A percentile compares a stretch with the other conserved stretches of the same genome.
These are phyloP conservation scores for Lonchura striata DNA, from an alignment of 2,113 vertebrate genomes.

Conservation along the genomic window DNA sequence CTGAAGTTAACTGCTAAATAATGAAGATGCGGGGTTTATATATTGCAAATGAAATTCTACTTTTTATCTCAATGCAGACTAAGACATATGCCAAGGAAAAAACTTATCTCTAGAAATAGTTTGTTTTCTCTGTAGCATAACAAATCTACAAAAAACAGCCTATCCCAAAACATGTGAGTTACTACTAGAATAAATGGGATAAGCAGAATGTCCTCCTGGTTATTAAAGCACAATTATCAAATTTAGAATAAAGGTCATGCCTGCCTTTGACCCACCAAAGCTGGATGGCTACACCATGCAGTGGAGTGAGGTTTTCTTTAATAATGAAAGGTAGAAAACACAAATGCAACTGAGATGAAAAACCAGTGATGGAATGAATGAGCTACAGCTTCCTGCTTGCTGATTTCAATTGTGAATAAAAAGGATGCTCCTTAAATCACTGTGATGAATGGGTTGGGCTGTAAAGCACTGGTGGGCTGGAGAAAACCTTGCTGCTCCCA, in stretches of 20 bases:
- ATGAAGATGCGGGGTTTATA: neutral
- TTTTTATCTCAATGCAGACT: neutral
- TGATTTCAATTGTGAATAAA: neutral
- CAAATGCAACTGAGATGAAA: neutral
- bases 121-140: neutral
- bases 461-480: neutral
- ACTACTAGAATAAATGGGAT: neutral
- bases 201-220: slow-evolving; percentile 12
- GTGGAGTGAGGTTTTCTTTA: neutral
- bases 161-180: neutral
- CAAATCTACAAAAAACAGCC: neutral
- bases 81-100: neutral
- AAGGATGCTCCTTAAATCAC: neutral
- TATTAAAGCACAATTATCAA: slow-evolving; percentile 12
- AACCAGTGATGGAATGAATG: neutral
- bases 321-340: neutral
- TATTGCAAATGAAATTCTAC: neutral
- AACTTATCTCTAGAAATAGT: slow-evolving; percentile 15
- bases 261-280: neutral
- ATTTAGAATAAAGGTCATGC: slow-evolving; percentile 27
- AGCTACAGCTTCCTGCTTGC: neutral
- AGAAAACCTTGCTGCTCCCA: neutral
- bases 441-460: neutral
- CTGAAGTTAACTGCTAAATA: neutral
- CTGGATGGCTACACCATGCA: neutral